Percentiles rank a stretch among this genome's conserved stretches.
phyloP scores from a whole-genome alignment of 2,888 invertebrate genomes.

The Prosopocoilus inquinatus region DNA sequence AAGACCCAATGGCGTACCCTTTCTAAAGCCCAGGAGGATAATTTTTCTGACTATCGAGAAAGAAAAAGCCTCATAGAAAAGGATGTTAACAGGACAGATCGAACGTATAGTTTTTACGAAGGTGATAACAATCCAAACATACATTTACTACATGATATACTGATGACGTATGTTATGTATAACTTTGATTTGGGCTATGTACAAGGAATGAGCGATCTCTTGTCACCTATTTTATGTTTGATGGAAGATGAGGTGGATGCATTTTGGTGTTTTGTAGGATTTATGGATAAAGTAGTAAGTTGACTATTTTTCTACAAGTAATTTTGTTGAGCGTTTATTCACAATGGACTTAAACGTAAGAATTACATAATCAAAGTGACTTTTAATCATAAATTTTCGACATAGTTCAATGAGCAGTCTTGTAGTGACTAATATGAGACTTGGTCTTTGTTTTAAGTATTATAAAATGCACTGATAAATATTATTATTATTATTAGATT shows the following conservation, averaged over 20 bases:
- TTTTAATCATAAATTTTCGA: too few species aligned
- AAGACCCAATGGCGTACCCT: constrained; percentile 96
- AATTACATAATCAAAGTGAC: too few species aligned
- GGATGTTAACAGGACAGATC: constrained; percentile 94
- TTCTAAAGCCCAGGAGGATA: constrained; percentile 79
- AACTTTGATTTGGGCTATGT: constrained; percentile 97
- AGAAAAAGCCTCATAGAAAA: constrained; percentile 94
- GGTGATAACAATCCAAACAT: constrained; percentile 92
- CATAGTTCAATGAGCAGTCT: too few species aligned
- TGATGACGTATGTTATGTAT: constrained; percentile 99
- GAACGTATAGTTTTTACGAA: constrained; percentile 86
- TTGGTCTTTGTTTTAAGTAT: too few species aligned
- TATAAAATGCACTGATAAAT: too few species aligned
- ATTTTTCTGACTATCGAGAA: constrained; percentile 86
- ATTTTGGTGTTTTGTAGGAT: constrained; percentile 98
- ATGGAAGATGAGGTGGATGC: constrained; percentile 93
- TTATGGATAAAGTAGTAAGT: constrained; percentile 92
- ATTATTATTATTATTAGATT: too few species aligned
- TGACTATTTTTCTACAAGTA: constrained; percentile 1
- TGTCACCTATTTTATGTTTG: constrained; percentile 87
- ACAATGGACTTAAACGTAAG: too few species aligned
- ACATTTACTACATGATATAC: constrained; percentile 79
- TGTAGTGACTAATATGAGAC: too few species aligned
- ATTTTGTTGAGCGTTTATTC: too few species aligned
- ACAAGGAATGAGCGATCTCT: constrained; percentile 96